Evolutionary conservation across 2,797 vertebrate species (phyloP).

Genomic region (Microchirus variegatus): DNA sequence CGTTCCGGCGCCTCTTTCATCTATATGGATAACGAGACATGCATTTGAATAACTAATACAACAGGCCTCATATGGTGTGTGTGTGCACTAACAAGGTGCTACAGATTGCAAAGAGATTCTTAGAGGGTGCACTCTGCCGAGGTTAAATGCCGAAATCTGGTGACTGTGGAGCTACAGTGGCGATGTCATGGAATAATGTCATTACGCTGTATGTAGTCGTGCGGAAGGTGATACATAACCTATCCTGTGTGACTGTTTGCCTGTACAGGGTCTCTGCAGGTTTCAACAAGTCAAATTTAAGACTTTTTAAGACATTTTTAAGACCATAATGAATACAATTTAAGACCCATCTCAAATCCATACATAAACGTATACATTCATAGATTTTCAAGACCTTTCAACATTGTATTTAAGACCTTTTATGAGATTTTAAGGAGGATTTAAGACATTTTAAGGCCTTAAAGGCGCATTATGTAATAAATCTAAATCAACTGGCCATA

Average conservation of each 20-base stretch:
- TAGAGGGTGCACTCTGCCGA: conserved; percentile 29
- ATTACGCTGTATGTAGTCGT: conserved; percentile 8
- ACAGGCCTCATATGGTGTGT: conserved; percentile 63
- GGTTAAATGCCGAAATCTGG: conserved; percentile 29
- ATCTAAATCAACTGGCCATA: too few species aligned
- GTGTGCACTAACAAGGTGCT: conserved; percentile 65
- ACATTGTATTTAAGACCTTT: too few species aligned
- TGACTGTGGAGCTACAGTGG: conserved; percentile 12
- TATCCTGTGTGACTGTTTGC: not conserved
- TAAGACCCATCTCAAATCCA: too few species aligned
- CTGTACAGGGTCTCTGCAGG: too few species aligned
- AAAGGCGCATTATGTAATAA: too few species aligned
- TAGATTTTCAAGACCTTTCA: too few species aligned
- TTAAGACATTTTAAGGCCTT: too few species aligned
- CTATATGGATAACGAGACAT: conserved; percentile 74
- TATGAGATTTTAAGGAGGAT: too few species aligned
- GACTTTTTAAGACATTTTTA: too few species aligned
- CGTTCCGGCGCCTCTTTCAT: conserved; percentile 64
- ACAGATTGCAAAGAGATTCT: conserved; percentile 47
- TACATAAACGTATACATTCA: too few species aligned
- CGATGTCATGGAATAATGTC: conserved; percentile 16
- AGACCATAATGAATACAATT: too few species aligned
- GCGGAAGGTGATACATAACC: not conserved
- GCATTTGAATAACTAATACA: conserved; percentile 72
- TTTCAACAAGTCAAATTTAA: too few species aligned